Conservation (phyloP, 64 coral and sea anemone species). For the Stylophora pistillata region DNA sequence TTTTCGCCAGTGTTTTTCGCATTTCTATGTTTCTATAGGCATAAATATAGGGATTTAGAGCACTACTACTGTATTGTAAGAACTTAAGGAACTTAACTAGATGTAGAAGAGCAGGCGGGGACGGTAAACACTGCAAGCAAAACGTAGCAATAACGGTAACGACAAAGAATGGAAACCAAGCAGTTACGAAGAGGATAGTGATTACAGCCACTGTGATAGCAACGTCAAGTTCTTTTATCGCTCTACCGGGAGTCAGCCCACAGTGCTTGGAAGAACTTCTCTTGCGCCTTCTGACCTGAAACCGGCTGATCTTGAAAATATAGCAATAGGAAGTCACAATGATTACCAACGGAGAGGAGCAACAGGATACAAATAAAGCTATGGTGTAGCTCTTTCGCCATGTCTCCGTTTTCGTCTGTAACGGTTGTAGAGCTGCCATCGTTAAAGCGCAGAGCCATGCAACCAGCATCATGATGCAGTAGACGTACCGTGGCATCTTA, state of each 20-base stretch:
- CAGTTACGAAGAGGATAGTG: slow-evolving; percentile 59
- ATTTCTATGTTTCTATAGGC: slow-evolving; percentile 61
- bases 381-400: slow-evolving; percentile 63
- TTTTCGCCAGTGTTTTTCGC: slow-evolving; percentile 11
- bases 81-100: slow-evolving; percentile 68
- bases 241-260: slow-evolving; percentile 16
- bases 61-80: slow-evolving; percentile 73
- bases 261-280: background rate
- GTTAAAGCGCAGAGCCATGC: slow-evolving; percentile 61
- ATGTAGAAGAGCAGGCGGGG: background rate
- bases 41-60: slow-evolving; percentile 69
- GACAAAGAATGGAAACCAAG: slow-evolving; percentile 77
- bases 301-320: slow-evolving; percentile 64
- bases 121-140: slow-evolving; percentile 42
- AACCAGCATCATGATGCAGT: slow-evolving; percentile 42
- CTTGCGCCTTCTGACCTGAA: slow-evolving; percentile 22
- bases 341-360: slow-evolving; percentile 59
- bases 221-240: slow-evolving; percentile 56
- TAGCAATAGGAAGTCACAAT: slow-evolving; percentile 56
- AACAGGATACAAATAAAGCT: slow-evolving; percentile 45
- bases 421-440: slow-evolving; percentile 56
- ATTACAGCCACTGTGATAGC: slow-evolving; percentile 61
- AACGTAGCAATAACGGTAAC: slow-evolving; percentile 61
- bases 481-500: slow-evolving; percentile 26
- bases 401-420: slow-evolving; percentile 15